phyloP scores from a whole-genome alignment of 2,113 vertebrate species.

The Terrapene triunguis region DNA sequence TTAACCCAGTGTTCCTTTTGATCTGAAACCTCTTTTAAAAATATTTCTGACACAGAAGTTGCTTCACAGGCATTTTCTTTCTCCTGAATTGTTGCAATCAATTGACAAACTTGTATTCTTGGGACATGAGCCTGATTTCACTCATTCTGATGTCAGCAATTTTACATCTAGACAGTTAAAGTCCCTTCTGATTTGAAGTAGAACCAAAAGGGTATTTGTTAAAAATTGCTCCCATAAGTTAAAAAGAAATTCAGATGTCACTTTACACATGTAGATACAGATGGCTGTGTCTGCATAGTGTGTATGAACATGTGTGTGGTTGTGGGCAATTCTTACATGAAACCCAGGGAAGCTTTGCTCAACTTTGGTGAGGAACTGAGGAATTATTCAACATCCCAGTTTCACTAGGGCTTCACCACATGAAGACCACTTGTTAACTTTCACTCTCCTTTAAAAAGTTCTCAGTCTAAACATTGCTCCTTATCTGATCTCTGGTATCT shows the following conservation, averaged over 20 bases:
- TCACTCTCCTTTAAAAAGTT: constrained; percentile 32
- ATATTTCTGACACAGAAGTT: neutral
- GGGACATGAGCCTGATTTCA: neutral
- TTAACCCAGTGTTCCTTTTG: neutral
- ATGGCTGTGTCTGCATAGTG: neutral
- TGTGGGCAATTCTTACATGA: constrained; percentile 15
- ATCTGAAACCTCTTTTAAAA: neutral
- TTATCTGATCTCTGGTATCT: constrained; percentile 72
- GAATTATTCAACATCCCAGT: constrained; percentile 63
- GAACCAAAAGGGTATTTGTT: neutral
- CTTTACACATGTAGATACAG: neutral
- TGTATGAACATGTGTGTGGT: accelerated
- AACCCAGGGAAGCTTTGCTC: neutral
- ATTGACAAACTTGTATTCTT: neutral
- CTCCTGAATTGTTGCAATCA: neutral
- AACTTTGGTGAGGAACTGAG: constrained; percentile 57
- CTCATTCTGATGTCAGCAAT: neutral
- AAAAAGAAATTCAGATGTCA: neutral
- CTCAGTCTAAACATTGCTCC: constrained; percentile 24
- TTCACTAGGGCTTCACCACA: constrained; percentile 60
- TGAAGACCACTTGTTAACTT: constrained; percentile 65
- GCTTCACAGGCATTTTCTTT: neutral
- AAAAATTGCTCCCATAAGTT: neutral
- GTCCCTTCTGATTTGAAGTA: accelerated
- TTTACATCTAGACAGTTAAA: neutral